Evolutionary conservation across 1,140 invertebrate genomes (phyloP).

Genomic region (Dreissena polymorpha): DNA sequence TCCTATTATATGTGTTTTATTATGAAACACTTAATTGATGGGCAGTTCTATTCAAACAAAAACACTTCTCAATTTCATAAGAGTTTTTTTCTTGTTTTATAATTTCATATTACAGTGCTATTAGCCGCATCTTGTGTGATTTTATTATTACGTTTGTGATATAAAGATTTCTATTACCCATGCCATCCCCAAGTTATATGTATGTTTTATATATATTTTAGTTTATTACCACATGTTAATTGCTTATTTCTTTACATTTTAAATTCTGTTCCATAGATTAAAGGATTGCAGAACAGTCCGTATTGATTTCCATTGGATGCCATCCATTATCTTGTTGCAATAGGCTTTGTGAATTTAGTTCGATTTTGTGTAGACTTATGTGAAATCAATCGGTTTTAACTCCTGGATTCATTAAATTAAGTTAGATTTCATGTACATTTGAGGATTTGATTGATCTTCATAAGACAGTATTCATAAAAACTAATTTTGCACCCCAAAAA

Average conservation of each 20-base stretch:
- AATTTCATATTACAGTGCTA: conserved; percentile 9
- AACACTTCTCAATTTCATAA: neutral
- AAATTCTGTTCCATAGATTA: neutral
- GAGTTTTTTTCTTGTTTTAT: neutral
- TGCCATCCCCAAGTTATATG: neutral
- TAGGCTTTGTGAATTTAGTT: neutral
- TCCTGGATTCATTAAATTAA: neutral
- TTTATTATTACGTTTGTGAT: conserved; percentile 8
- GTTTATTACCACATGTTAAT: neutral
- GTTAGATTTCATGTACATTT: no score
- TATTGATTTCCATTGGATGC: neutral
- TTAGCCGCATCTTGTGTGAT: neutral
- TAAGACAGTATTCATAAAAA: no score
- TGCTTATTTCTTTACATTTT: neutral
- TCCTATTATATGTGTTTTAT: neutral
- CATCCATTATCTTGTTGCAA: neutral
- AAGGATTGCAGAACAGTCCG: neutral
- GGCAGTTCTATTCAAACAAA: no score
- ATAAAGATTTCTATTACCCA: neutral
- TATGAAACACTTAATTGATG: neutral
- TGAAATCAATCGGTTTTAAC: neutral
- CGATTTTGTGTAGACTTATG: neutral
- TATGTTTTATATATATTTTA: conserved; percentile 11
- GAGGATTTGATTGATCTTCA: no score
- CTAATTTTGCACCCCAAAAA: no score